Percentiles rank a stretch among this genome's conserved stretches.
These are phyloP conservation scores for Cercopithecus hamlyni DNA, from an alignment of 2,797 vertebrate genomes.

Conservation along the genomic window DNA sequence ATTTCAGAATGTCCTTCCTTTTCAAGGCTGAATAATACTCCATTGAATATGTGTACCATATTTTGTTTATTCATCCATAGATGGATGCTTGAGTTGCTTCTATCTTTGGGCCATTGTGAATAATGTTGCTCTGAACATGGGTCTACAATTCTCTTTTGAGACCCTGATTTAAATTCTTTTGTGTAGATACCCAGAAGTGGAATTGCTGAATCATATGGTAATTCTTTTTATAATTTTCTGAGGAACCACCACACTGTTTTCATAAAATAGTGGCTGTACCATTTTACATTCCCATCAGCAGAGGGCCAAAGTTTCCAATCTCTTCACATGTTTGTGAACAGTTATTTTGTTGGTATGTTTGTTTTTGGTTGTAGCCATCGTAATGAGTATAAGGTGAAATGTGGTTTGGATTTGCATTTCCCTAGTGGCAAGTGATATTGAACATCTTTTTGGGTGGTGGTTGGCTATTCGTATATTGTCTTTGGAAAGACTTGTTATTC, in stretches of 20 bases:
- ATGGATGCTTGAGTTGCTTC: not conserved
- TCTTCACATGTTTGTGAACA: not conserved
- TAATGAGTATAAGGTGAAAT: not conserved
- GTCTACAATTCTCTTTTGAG: not conserved
- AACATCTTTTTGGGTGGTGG: not conserved
- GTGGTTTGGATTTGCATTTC: not conserved
- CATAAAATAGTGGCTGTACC: not conserved
- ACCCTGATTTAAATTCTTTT: not conserved
- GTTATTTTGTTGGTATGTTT: not conserved
- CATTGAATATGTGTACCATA: not conserved
- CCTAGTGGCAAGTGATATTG: not conserved
- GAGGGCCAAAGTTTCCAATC: not conserved
- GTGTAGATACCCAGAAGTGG: not conserved
- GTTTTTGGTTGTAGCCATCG: not conserved
- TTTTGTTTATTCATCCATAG: no score
- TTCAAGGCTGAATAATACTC: not conserved
- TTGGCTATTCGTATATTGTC: not conserved
- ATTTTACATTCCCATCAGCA: not conserved
- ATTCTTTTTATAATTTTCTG: not conserved
- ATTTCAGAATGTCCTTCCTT: not conserved
- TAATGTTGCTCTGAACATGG: not conserved
- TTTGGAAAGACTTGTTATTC: not conserved
- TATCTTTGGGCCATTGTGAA: not conserved
- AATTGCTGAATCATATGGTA: not conserved
- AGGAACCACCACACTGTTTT: not conserved